Conservation (phyloP, 1,140 invertebrate genomes). For the Zaprionus kolodkinae region DNA sequence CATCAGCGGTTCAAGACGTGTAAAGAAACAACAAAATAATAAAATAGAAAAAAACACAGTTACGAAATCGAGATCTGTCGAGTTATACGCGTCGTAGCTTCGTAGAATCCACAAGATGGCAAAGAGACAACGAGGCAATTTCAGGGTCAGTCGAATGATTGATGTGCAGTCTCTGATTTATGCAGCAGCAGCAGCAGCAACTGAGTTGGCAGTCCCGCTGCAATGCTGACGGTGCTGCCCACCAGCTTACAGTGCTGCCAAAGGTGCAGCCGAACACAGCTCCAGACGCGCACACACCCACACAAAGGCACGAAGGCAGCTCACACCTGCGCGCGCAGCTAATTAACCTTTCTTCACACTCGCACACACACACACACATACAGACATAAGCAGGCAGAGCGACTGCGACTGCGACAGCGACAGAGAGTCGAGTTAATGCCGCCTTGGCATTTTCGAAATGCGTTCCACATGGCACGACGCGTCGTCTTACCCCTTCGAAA, state of each 20-base stretch:
- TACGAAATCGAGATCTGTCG: constrained; percentile 73
- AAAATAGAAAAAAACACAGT: constrained; percentile 53
- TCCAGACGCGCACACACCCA: constrained; percentile 36
- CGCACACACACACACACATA: constrained; percentile 24
- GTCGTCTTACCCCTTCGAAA: constrained; percentile 53
- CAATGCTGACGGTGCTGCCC: constrained; percentile 17
- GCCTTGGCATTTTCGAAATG: constrained; percentile 71
- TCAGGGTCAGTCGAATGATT: constrained; percentile 46
- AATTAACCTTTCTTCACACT: constrained; percentile 76
- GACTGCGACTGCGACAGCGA: not conserved
- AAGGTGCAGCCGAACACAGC: constrained; percentile 35
- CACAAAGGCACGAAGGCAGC: constrained; percentile 10
- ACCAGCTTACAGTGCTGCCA: constrained; percentile 19
- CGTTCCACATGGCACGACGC: constrained; percentile 51
- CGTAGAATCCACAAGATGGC: constrained; percentile 36
- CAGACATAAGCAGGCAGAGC: not conserved
- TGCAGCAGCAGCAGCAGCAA: constrained; percentile 22
- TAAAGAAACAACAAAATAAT: constrained; percentile 37
- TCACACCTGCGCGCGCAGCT: constrained; percentile 61
- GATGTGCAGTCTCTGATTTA: constrained; percentile 45
- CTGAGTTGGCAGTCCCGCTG: constrained; percentile 36
- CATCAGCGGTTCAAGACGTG: constrained; percentile 31
- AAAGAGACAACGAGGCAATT: constrained; percentile 32
- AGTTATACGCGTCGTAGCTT: constrained; percentile 1
- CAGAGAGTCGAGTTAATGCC: constrained; percentile 28